Evolutionary conservation across 2,113 vertebrate species (phyloP), one percentile per base, ranked within the genome.

Genomic region (Callocephalon fimbriatum): DNA sequence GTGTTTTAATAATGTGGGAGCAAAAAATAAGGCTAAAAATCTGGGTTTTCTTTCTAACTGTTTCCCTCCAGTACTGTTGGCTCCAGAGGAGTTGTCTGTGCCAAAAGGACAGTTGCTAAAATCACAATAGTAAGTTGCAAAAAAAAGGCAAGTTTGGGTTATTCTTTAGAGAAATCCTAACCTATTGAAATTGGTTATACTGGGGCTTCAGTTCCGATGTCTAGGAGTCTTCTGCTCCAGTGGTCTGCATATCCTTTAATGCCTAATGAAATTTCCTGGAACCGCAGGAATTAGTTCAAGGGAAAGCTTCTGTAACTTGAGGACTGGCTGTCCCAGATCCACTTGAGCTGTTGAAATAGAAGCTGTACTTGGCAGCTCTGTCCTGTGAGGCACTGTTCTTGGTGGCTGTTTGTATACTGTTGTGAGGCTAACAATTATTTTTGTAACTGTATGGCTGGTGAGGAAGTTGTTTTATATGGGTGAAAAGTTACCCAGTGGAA

Each of bases 281-380:
- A 48, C 26, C 78, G 12, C 31, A 89, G 37, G 47, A 95, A 61
- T 75, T 96, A 89, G 59, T 90, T 91, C 65, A 86, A 68, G 77
- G 90, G 80, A 95, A 68, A 58, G 83, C 51, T 81, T 35, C 70
- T 88, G 92, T 92, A 94, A 91, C 48, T 72, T 83, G 62, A 92
- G 65, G 58, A 75, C 51, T 21, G 20, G 6, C 38, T 86, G 72
- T 54, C 40, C 76, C 54, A 78, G 79, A 86, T 93, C 50, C 31
- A 32, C 29, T 40, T 77, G 42, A 94, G 32, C 59, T 75, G 42
- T 63, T 86, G 94, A 92, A 92, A 93, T 2, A 81, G 91, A 68
- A 94, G 45, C 79, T 68, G 37, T 35, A 25, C 48, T 86, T 12
- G 4, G 47, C 56, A 94, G 11, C 7, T 6, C 29, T 51, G 23